Evolutionary conservation across 2,113 vertebrate genomes (phyloP).

Genomic region (Osmerus eperlanus): DNA sequence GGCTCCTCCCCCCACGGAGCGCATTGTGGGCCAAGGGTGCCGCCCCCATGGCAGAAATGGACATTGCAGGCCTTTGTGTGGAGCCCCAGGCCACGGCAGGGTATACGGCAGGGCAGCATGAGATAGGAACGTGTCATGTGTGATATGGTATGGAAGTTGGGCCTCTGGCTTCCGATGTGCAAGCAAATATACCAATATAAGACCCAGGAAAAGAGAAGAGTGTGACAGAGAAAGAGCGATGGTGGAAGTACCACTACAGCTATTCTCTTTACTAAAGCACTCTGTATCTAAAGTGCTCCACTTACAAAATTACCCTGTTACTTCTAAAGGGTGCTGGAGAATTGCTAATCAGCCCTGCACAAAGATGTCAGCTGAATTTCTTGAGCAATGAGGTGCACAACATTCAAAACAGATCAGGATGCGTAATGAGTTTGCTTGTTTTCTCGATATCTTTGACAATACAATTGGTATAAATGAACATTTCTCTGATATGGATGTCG

Average conservation of each 20-base stretch:
- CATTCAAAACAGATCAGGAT: constrained; percentile 3
- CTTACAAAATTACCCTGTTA: constrained; percentile 33
- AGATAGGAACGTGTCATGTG: constrained; percentile 17
- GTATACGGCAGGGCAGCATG: constrained; percentile 10
- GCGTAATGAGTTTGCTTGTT: neutral
- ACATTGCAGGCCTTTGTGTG: neutral
- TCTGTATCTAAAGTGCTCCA: constrained; percentile 24
- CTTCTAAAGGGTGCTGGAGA: constrained; percentile 32
- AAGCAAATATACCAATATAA: constrained; percentile 28
- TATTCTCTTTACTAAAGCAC: constrained; percentile 18
- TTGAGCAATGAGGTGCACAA: constrained; percentile 7
- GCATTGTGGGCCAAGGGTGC: neutral
- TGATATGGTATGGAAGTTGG: constrained; percentile 13
- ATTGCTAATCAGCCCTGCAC: constrained; percentile 38
- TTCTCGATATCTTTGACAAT: neutral
- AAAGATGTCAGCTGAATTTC: constrained; percentile 28
- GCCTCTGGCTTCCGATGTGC: constrained; percentile 11
- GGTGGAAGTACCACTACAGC: constrained; percentile 14
- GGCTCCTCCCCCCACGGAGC: neutral
- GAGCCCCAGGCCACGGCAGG: neutral
- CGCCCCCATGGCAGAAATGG: neutral
- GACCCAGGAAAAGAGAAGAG: neutral
- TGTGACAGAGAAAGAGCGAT: constrained; percentile 2
- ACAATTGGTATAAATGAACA: neutral
- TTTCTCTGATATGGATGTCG: constrained; percentile 10